Evolutionary conservation across 2,888 invertebrate genomes (phyloP).

Genomic region (Dynastes hyllus): DNA sequence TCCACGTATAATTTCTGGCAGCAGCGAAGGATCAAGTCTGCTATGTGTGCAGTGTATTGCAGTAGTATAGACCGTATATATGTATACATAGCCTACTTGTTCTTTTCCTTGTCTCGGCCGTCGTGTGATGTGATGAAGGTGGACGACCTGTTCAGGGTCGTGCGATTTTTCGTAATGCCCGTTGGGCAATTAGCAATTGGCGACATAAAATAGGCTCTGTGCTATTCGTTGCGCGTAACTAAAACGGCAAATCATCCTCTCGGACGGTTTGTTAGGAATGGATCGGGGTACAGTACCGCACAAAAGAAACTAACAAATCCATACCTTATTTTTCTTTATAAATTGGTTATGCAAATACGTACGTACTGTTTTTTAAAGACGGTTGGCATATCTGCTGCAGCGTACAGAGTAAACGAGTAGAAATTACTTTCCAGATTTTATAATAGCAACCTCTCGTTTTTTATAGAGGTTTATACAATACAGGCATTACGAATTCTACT

Average conservation of each 20-base stretch:
- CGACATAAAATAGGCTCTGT: slow-evolving; percentile 13
- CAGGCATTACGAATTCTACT: no score
- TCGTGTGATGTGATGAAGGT: slow-evolving; percentile 36
- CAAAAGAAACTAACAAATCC: no score
- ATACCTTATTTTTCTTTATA: no score
- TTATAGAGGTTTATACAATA: no score
- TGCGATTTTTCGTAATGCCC: slow-evolving; percentile 44
- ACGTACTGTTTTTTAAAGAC: no score
- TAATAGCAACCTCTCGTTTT: no score
- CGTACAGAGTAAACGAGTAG: no score
- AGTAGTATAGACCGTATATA: background rate
- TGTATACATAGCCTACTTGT: background rate
- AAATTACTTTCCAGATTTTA: no score
- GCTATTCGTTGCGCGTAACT: slow-evolving; percentile 3
- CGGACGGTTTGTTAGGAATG: background rate
- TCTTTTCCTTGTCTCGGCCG: slow-evolving; percentile 16
- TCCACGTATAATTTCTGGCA: background rate
- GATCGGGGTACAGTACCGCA: no score
- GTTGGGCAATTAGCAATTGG: slow-evolving; percentile 43
- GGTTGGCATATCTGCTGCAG: no score
- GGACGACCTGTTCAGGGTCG: slow-evolving; percentile 51
- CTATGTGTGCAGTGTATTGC: background rate
- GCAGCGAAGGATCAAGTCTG: background rate
- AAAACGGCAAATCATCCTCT: slow-evolving; percentile 36
- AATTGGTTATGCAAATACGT: no score